A percentile compares a stretch with the other conserved stretches of the same genome.
Conservation (phyloP, 2,113 vertebrate genomes). For the Megalops atlanticus region DNA sequence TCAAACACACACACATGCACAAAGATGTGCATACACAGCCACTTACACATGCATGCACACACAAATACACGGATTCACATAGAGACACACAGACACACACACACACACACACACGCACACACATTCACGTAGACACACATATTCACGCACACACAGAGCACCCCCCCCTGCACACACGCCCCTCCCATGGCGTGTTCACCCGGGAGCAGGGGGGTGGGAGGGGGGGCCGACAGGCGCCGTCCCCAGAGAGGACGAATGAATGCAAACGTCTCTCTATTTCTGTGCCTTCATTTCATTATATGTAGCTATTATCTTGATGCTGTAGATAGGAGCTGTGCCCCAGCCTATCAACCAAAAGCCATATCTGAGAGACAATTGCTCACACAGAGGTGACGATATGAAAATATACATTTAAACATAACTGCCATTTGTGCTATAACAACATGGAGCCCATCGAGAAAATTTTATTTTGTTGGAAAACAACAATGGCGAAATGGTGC, state of each 20-base stretch:
- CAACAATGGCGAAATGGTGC: conserved; percentile 63
- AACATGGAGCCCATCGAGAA: conserved; percentile 60
- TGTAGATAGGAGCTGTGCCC: neutral
- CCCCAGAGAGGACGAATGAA: neutral
- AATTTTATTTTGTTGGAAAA: conserved; percentile 65
- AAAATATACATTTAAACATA: conserved; percentile 58
- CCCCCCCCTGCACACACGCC: conserved; percentile 9
- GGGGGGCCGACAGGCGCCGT: neutral
- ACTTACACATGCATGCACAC: no score
- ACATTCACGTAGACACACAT: no score
- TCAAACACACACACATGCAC: no score
- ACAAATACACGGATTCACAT: no score
- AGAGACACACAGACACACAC: no score
- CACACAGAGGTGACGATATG: neutral
- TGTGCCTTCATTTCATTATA: neutral
- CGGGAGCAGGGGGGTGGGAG: no score
- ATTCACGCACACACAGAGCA: no score
- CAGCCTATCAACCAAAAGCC: neutral
- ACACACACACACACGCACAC: no score
- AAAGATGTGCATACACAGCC: no score
- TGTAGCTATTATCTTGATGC: neutral
- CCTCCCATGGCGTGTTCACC: no score
- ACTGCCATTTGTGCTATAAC: conserved; percentile 44
- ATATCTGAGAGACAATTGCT: neutral
- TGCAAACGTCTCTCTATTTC: neutral